Evolutionary conservation across 2,113 vertebrate species (phyloP), one percentile per base, ranked within the genome.

Genomic region (Bufo gargarizans): DNA sequence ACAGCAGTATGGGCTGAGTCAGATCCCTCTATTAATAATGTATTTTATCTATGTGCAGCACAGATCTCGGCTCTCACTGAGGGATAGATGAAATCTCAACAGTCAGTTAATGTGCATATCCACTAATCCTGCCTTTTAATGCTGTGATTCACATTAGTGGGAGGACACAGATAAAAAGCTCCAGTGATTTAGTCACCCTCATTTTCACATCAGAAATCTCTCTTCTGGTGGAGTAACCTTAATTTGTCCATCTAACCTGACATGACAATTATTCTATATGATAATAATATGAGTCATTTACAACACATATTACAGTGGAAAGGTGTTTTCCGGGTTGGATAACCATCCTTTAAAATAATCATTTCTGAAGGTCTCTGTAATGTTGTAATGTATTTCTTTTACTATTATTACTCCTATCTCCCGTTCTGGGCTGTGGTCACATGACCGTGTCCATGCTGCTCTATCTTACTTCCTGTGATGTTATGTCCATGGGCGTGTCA

Each of bases 91-190:
- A 50, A 82, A 77, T 83, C 86, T 61, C 80, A 43, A 43, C 86
- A 88, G 19, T 43, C 63, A 72, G 79, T 47, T 33, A 20, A 22
- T 87, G 86, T 50, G 56, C 63, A 71, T 80, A 71, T 47, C 53
- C 53, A 53, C 78, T 88, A 82, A 88, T 88, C 67, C 67, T 43
- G 65, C 11, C 33, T 76, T 33, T 12, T 83, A 88, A 82, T 82
- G 65, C 56, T 49, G 45, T 63, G 79, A 88, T 88, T 82, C 69
- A 69, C 53, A 63, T 63, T 88, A 47, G 86, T 88, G 86, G 86
- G 79, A 82, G 86, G 86, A 88, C 67, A 82, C 74, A 47, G 78
- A 82, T 88, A 74, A 82, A 77, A 82, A 82, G 78, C 86, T 53
- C 16, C 19, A 47, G 53, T 88, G 78, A 88, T 71, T 88, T 78